Conservation (phyloP, 2,888 invertebrate species). For the Syritta pipiens region DNA sequence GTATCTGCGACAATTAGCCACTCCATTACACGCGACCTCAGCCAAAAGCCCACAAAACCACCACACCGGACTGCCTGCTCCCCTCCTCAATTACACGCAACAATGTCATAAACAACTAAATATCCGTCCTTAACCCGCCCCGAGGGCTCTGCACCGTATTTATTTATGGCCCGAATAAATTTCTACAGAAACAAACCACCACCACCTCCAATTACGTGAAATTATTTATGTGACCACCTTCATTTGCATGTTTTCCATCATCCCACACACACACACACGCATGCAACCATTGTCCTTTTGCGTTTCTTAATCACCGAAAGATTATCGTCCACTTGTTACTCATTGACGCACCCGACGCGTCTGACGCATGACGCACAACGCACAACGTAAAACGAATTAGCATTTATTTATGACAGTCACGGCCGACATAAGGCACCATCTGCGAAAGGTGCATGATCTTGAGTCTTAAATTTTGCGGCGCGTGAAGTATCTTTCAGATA, state of each 20-base stretch:
- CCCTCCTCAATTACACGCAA: neutral
- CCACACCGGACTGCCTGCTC: neutral
- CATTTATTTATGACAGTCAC: constrained; percentile 9
- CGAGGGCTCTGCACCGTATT: neutral
- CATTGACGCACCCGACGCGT: no score
- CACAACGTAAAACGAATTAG: neutral
- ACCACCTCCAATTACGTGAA: constrained; percentile 1
- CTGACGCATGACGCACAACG: neutral
- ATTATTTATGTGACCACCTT: constrained; percentile 8
- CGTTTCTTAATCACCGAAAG: constrained; percentile 7
- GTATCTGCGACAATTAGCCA: no score
- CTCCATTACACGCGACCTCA: neutral
- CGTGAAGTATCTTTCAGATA: constrained; percentile 2
- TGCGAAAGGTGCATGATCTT: constrained; percentile 9
- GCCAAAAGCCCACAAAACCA: neutral
- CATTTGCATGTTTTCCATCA: constrained; percentile 3
- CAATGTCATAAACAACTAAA: neutral
- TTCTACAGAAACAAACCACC: neutral
- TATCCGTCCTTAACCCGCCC: constrained; percentile 2
- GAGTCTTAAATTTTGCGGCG: neutral
- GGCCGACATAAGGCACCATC: neutral
- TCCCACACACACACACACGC: neutral
- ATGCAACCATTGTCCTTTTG: neutral
- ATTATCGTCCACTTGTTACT: constrained; percentile 25
- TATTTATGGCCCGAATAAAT: constrained; percentile 1